Evolutionary conservation across 2,113 vertebrate species (phyloP).

Genomic region (Callospermophilus lateralis): DNA sequence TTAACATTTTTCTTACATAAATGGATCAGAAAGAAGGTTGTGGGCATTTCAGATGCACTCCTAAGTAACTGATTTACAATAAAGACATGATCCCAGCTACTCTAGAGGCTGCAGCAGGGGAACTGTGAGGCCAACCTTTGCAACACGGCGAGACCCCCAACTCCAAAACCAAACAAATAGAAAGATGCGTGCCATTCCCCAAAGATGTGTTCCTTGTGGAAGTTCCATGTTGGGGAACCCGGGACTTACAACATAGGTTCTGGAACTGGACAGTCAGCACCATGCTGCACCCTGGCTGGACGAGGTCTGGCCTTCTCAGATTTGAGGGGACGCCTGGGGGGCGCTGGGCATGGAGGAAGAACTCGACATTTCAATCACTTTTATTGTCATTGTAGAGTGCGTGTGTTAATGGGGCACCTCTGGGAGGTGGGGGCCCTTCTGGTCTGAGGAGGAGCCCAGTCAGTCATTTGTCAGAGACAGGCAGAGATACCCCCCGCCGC

Average conservation of each 20-base stretch:
- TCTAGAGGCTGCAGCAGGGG: background rate
- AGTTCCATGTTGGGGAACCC: background rate
- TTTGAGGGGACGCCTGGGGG: background rate
- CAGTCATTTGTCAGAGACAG: background rate
- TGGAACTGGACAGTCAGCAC: background rate
- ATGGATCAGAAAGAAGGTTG: background rate
- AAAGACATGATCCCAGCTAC: background rate
- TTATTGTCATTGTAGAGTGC: too few species aligned
- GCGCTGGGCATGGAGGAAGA: background rate
- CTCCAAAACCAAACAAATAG: background rate
- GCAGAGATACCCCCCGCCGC: too few species aligned
- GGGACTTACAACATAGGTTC: background rate
- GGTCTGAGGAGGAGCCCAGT: background rate
- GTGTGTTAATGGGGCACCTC: background rate
- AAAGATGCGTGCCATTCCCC: background rate
- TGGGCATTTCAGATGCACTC: background rate
- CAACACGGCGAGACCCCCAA: background rate
- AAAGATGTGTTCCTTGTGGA: accelerated
- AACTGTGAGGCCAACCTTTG: background rate
- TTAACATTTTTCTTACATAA: background rate
- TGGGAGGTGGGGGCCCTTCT: background rate
- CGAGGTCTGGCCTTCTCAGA: background rate
- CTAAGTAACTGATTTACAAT: background rate
- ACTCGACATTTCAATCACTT: background rate
- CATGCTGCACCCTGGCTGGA: accelerated